Percentiles rank a stretch among this genome's conserved stretches.
Evolutionary conservation across 2,888 invertebrate genomes (phyloP).

Genomic region (Carcina quercana): DNA sequence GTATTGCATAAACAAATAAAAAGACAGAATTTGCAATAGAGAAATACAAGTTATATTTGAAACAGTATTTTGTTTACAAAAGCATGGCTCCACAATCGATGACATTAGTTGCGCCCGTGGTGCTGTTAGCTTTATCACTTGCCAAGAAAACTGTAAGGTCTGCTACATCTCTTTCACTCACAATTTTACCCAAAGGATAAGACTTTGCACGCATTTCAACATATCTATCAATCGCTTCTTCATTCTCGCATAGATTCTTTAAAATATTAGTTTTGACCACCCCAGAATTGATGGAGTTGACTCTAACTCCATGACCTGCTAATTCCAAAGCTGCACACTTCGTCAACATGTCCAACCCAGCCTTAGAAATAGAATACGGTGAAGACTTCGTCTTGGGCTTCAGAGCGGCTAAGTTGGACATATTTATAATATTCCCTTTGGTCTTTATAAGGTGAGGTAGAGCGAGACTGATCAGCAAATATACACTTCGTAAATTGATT

Average conservation of each 20-base stretch:
- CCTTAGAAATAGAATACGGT: constrained; percentile 79
- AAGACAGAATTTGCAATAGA: no score
- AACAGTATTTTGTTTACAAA: no score
- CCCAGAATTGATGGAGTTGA: constrained; percentile 81
- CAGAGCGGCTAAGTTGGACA: constrained; percentile 15
- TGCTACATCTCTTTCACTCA: constrained; percentile 12
- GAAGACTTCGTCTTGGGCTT: constrained; percentile 1
- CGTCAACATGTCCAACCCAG: constrained; percentile 83
- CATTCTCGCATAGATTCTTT: constrained; percentile 1
- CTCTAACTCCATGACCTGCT: constrained; percentile 69
- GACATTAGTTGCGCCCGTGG: constrained; percentile 5
- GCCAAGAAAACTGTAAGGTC: constrained; percentile 14
- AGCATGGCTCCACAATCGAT: constrained; percentile 1
- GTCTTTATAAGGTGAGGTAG: constrained; percentile 14
- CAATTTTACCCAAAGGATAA: constrained; percentile 8
- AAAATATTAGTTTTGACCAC: constrained; percentile 59
- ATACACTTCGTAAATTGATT: constrained; percentile 17
- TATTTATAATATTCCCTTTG: constrained; percentile 22
- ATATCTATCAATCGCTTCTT: constrained; percentile 1
- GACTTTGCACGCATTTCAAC: constrained; percentile 1
- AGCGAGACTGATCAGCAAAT: constrained; percentile 14
- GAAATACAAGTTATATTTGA: no score
- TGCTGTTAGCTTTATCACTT: constrained; percentile 13
- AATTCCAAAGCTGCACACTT: constrained; percentile 78
- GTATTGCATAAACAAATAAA: no score